Evolutionary conservation across 2,113 vertebrate genomes (phyloP), one percentile per base, ranked within the genome.

Genomic region (Solea senegalensis): DNA sequence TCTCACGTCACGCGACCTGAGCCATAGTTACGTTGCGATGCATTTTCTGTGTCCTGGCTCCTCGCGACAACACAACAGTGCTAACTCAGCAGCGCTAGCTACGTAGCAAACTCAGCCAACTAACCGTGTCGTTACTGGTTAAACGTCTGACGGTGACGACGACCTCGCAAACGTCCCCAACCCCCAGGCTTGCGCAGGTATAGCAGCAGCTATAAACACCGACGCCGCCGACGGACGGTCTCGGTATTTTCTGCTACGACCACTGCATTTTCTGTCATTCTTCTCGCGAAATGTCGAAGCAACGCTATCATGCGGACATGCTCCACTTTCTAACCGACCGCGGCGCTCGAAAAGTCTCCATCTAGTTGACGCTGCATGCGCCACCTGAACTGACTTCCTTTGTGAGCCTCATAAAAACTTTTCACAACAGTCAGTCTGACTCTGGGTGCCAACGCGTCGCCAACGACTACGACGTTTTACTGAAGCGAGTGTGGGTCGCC

Each of bases 401-500:
- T 59, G 69, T 81, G 69, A 9, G 65, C 75, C 21, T 79, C 78
- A 74, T 81, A 72, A 80, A 86, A 91, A 90, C 85, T 89, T 91
- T 89, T 81, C 71, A 64, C 45, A 65, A 81, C 72, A 86, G 85
- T 75, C 27, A 60, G 50, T 3, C 40, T 16, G 53, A 70, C 66
- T 72, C 59, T 9, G 28, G 8, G 28, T 16, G 10, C 59, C 8
- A 56, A 56, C 52, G 63, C 50, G n/a, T 60, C 68, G 40, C 43
- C 13, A 14, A 53, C 62, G n/a, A 69, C 68, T 14, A 12, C 44
- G n/a, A 46, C 68, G 49, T 9, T n/a, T 52, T 16, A 8, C 16
- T 2, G 13, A 5, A 27, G 7, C 15, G 15, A 50, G n/a, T n/a
- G n/a, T n/a, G 14, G 13, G 3, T 27, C 48, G 65, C 59, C 49